Conservation (phyloP, 2,113 vertebrate genomes). For the Dinomys branickii region DNA sequence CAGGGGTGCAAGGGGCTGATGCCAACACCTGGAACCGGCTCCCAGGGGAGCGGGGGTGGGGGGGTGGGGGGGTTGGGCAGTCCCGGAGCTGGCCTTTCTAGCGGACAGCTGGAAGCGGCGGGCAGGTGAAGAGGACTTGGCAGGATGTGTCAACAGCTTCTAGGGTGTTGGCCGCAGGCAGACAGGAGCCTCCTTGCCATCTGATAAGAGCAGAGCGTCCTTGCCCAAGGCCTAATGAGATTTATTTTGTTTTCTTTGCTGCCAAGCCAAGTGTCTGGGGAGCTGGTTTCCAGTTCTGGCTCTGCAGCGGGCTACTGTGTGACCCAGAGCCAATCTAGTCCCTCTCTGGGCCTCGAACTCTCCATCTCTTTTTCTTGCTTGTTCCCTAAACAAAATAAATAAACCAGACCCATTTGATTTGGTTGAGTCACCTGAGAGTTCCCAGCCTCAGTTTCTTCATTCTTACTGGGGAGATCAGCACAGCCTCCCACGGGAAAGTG, state of each 20-base stretch:
- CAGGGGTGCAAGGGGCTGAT: not conserved
- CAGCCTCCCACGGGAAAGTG: no score
- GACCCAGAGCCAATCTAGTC: not conserved
- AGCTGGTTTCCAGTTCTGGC: not conserved
- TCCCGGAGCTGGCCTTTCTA: not conserved
- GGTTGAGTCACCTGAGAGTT: not conserved
- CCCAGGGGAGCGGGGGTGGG: not conserved
- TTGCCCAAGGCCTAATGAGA: not conserved
- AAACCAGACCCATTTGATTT: not conserved
- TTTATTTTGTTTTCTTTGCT: not conserved
- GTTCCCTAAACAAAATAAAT: not conserved
- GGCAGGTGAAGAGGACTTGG: not conserved
- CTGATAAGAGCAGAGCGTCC: not conserved
- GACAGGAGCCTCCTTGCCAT: not conserved
- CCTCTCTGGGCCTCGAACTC: conserved; percentile 31
- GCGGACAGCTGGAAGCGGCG: not conserved
- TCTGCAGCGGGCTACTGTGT: not conserved
- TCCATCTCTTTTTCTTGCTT: not conserved
- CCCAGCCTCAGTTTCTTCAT: not conserved
- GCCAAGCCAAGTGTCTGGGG: not conserved
- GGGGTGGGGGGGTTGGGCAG: accelerated
- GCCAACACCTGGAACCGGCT: not conserved
- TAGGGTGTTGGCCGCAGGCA: not conserved
- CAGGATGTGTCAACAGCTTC: not conserved
- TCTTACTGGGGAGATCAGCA: not conserved